phyloP scores from a whole-genome alignment of 2,888 invertebrate genomes.

The Metacarcinus magister region DNA sequence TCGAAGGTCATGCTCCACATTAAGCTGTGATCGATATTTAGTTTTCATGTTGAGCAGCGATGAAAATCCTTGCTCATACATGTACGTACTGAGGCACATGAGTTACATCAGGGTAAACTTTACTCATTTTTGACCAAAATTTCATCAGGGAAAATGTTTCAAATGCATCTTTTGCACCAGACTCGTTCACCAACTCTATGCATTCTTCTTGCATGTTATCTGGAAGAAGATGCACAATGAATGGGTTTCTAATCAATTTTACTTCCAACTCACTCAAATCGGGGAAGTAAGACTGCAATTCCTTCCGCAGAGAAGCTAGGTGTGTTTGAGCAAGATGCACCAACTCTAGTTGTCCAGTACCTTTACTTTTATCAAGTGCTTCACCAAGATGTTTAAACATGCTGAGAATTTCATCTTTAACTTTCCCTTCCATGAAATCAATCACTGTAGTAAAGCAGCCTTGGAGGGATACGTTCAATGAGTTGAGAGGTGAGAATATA shows the following conservation, averaged over 20 bases:
- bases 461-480: conserved; percentile 67
- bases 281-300: conserved; percentile 64
- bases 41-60: conserved; percentile 72
- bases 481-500: conserved; percentile 64
- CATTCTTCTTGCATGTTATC: neutral
- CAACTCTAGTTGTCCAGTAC: conserved; percentile 51
- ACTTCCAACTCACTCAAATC: conserved; percentile 20
- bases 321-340: conserved; percentile 46
- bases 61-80: conserved; percentile 71
- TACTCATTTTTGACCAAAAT: conserved; percentile 60
- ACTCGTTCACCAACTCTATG: conserved; percentile 71
- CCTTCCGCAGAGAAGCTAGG: conserved; percentile 62
- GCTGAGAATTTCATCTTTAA: conserved; percentile 73
- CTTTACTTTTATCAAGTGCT: conserved; percentile 62
- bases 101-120: conserved; percentile 55
- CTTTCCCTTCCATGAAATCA: conserved; percentile 69
- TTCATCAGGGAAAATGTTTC: neutral
- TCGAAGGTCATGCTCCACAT: conserved; percentile 73
- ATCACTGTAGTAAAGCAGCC: conserved; percentile 67
- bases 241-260: conserved; percentile 75
- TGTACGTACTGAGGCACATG: conserved; percentile 65
- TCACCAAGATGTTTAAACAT: conserved; percentile 67
- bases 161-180: conserved; percentile 66
- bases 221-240: neutral
- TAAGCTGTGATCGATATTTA: conserved; percentile 67